phyloP scores from a whole-genome alignment of 2,888 invertebrate species.

The Chrysina gloriosa region DNA sequence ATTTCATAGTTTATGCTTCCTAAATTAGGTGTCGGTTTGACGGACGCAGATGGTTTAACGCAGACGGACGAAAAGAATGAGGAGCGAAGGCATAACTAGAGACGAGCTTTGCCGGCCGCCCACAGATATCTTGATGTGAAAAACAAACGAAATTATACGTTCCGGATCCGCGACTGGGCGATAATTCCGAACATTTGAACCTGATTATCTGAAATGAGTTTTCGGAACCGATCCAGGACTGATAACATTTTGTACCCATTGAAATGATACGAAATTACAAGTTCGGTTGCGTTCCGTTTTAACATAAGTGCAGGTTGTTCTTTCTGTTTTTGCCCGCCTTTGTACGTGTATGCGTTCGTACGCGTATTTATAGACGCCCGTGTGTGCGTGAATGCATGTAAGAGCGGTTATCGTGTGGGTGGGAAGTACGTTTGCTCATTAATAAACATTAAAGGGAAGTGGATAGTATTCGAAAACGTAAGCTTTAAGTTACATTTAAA shows the following conservation, averaged over 20 bases:
- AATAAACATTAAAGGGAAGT: conserved; percentile 39
- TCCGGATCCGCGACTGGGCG: conserved; percentile 29
- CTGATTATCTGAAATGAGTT: conserved; percentile 33
- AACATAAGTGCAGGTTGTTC: conserved; percentile 26
- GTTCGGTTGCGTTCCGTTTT: conserved; percentile 19
- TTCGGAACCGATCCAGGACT: conserved; percentile 21
- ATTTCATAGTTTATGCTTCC: conserved; percentile 40
- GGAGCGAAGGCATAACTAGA: conserved; percentile 28
- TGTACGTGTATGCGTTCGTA: neutral
- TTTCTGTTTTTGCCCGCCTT: neutral
- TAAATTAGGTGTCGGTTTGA: conserved; percentile 40
- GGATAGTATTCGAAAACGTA: conserved; percentile 31
- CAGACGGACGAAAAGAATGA: conserved; percentile 10
- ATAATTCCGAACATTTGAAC: conserved; percentile 35
- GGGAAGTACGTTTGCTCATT: conserved; percentile 34
- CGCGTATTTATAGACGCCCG: neutral
- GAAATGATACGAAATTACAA: conserved; percentile 33
- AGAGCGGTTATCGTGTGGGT: conserved; percentile 16
- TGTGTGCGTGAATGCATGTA: conserved; percentile 1
- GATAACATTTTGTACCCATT: conserved; percentile 27
- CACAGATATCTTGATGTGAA: conserved; percentile 36
- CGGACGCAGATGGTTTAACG: conserved; percentile 15
- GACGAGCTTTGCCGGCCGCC: conserved; percentile 23
- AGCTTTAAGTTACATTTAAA: conserved; percentile 32
- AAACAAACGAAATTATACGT: conserved; percentile 37